These are phyloP conservation scores for Hippopotamus amphibius DNA, from an alignment of 2,113 vertebrate species.

Conservation along the genomic window DNA sequence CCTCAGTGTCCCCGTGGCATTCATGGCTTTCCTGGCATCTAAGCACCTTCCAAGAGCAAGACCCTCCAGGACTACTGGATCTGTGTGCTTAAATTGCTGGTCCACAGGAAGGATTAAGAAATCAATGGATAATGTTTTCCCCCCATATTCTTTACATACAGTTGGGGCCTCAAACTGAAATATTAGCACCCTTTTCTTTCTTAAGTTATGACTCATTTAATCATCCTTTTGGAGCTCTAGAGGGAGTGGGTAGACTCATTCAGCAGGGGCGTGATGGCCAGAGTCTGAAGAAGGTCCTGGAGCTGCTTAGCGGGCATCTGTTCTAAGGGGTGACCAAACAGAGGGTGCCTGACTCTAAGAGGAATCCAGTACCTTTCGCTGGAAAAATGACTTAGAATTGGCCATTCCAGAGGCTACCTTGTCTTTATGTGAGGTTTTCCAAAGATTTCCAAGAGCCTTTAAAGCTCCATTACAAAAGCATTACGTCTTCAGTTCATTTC, in stretches of 20 bases:
- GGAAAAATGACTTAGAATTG: background rate
- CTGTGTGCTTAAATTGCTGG: background rate
- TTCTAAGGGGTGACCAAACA: background rate
- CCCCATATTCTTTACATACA: background rate
- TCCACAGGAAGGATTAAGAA: background rate
- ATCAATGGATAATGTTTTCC: background rate
- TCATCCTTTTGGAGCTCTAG: background rate
- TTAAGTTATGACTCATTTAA: background rate
- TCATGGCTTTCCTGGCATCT: background rate
- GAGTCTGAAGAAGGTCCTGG: background rate
- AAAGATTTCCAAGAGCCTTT: background rate
- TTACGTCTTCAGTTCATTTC: background rate
- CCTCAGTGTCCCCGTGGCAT: rapidly evolving
- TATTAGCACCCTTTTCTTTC: background rate
- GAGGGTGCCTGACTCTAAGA: background rate
- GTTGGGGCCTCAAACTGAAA: background rate
- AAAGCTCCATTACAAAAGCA: background rate
- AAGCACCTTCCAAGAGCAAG: background rate
- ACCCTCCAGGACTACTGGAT: background rate
- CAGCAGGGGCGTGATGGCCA: background rate
- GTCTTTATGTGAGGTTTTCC: background rate
- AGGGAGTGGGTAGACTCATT: background rate
- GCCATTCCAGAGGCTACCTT: background rate
- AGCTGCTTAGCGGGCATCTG: background rate
- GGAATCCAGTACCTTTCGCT: background rate